Percentiles rank a stretch among this genome's conserved stretches.
Evolutionary conservation across 2,888 invertebrate species (phyloP).

Genomic region (Kuschelorhynchus macadamiae): DNA sequence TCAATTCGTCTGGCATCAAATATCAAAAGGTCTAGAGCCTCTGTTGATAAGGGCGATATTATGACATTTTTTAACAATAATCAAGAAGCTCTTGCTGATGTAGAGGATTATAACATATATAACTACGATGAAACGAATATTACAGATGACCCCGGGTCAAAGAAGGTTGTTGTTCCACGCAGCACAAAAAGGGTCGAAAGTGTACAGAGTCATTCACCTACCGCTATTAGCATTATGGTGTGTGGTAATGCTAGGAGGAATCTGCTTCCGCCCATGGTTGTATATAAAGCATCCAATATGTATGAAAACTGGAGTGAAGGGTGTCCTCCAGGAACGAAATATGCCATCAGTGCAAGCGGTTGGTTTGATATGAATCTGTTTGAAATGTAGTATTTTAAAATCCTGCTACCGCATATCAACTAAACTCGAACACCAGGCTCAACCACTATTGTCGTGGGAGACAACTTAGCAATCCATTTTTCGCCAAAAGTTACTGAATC

Average conservation of each 20-base stretch:
- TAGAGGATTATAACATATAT: not conserved
- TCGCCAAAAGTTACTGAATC: slow-evolving; percentile 7
- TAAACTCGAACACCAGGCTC: not conserved
- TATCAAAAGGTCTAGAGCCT: not conserved
- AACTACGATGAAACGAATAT: slow-evolving; percentile 16
- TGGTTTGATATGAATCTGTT: slow-evolving; percentile 5
- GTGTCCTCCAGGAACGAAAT: slow-evolving; percentile 11
- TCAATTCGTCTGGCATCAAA: slow-evolving; percentile 21
- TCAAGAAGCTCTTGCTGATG: slow-evolving; percentile 1
- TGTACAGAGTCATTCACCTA: slow-evolving; percentile 13
- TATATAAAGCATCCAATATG: slow-evolving; percentile 1
- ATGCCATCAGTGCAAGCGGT: slow-evolving; percentile 6
- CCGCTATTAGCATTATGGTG: slow-evolving; percentile 26
- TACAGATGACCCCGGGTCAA: slow-evolving; percentile 12
- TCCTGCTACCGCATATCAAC: not conserved
- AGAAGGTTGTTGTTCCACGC: slow-evolving; percentile 12
- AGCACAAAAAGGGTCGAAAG: slow-evolving; percentile 10
- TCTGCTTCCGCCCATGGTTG: not conserved
- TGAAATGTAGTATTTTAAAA: not conserved
- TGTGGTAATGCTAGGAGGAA: slow-evolving; percentile 6
- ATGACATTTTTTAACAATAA: not conserved
- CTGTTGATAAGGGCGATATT: slow-evolving; percentile 12
- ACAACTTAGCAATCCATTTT: slow-evolving; percentile 28
- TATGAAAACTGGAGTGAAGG: slow-evolving; percentile 16
- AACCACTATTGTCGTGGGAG: slow-evolving; percentile 21